Conservation (phyloP, 2,113 vertebrate genomes). For the Daboia siamensis region DNA sequence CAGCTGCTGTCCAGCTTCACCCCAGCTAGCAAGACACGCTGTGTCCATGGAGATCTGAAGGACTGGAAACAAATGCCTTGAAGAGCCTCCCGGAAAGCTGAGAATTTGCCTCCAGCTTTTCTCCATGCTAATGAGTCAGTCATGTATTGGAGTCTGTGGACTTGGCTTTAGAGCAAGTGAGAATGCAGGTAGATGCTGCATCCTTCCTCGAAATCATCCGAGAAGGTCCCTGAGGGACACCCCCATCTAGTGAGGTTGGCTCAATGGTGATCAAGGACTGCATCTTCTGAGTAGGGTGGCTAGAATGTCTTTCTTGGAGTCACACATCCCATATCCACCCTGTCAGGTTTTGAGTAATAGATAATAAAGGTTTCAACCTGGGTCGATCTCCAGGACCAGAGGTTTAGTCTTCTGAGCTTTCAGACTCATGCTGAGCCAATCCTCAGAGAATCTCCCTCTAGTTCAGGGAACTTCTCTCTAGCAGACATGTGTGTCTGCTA, state of each 20-base stretch:
- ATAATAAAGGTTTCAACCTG: not conserved
- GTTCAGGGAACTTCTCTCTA: not conserved
- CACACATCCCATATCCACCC: not conserved
- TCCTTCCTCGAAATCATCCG: not conserved
- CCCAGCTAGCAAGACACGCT: not conserved
- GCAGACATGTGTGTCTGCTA: not conserved
- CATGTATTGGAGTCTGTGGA: too few species aligned
- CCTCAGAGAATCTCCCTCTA: not conserved
- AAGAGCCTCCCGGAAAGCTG: not conserved
- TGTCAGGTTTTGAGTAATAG: not conserved
- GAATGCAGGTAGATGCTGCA: not conserved
- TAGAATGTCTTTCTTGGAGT: not conserved
- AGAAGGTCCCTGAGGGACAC: not conserved
- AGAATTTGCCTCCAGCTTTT: not conserved
- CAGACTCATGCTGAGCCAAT: not conserved
- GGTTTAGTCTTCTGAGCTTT: not conserved
- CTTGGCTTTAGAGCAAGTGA: too few species aligned
- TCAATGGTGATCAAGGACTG: not conserved
- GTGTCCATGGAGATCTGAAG: not conserved
- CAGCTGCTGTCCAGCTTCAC: conserved; percentile 2
- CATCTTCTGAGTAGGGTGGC: too few species aligned
- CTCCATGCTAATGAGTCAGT: not conserved
- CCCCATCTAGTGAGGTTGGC: too few species aligned
- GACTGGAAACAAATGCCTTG: not conserved
- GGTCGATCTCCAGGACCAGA: not conserved